Evolutionary conservation across 2,113 vertebrate species (phyloP).

Genomic region (Aramus guarauna): DNA sequence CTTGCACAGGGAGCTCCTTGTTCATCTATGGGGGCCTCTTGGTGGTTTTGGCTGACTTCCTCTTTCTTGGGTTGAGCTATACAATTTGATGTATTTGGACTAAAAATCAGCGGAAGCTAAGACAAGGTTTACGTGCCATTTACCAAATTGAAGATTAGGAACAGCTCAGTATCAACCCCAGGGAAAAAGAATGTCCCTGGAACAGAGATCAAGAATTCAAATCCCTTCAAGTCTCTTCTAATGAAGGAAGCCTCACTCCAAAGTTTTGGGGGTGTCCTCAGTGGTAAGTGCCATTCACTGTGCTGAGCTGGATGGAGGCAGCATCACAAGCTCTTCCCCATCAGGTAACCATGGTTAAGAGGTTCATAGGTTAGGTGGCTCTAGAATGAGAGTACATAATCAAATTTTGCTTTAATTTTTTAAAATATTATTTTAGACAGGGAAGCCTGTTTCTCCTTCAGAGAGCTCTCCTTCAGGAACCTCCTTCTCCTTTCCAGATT

Average conservation of each 20-base stretch:
- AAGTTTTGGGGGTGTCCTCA: background rate
- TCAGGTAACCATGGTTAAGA: background rate
- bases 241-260: background rate
- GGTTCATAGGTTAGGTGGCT: background rate
- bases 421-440: background rate
- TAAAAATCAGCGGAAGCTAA: background rate
- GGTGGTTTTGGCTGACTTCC: no score
- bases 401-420: background rate
- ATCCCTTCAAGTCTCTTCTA: background rate
- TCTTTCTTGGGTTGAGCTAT: background rate
- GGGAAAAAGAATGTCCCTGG: background rate
- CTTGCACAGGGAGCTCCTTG: no score
- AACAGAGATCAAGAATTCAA: background rate
- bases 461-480: background rate
- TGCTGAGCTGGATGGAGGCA: background rate
- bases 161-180: background rate
- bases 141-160: background rate
- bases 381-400: background rate
- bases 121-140: background rate
- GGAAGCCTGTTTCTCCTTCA: background rate
- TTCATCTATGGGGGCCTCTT: no score
- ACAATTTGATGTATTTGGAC: background rate
- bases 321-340: background rate
- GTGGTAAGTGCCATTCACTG: background rate
- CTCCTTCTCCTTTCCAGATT: background rate